Evolutionary conservation across 1,140 invertebrate genomes (phyloP).

Genomic region (Drosophila pruinosa): DNA sequence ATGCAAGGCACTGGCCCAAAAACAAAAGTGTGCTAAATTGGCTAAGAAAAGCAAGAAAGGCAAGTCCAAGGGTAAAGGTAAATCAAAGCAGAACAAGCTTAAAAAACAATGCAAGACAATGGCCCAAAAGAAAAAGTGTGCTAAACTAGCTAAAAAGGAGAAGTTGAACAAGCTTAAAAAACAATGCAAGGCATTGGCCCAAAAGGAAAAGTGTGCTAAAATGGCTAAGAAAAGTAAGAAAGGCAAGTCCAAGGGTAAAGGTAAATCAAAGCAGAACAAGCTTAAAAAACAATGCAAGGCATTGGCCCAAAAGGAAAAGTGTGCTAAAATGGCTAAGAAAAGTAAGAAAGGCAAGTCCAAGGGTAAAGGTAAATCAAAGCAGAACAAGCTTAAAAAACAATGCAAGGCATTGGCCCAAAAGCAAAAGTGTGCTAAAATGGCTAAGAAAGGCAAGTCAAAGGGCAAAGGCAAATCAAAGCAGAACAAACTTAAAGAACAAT

Average conservation of each 20-base stretch:
- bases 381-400: background rate
- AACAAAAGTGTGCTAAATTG: conserved; percentile 18
- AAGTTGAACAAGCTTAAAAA: background rate
- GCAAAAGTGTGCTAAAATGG: background rate
- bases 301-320: conserved; percentile 2
- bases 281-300: background rate
- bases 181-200: background rate
- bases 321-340: background rate
- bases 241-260: background rate
- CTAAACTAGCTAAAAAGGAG: background rate
- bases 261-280: background rate
- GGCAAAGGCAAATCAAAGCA: background rate
- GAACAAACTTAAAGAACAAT: background rate
- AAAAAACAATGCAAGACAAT: background rate
- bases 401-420: background rate
- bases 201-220: background rate
- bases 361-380: background rate
- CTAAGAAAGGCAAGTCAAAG: background rate
- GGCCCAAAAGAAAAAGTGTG: background rate
- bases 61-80: background rate
- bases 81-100: background rate
- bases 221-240: background rate
- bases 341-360: background rate
- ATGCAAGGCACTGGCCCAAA: conserved; percentile 4
- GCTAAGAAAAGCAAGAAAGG: background rate